Percentiles rank a stretch among this genome's conserved stretches.
Conservation (phyloP, 2,888 invertebrate species). For the Thysanoteuthis rhombus region DNA sequence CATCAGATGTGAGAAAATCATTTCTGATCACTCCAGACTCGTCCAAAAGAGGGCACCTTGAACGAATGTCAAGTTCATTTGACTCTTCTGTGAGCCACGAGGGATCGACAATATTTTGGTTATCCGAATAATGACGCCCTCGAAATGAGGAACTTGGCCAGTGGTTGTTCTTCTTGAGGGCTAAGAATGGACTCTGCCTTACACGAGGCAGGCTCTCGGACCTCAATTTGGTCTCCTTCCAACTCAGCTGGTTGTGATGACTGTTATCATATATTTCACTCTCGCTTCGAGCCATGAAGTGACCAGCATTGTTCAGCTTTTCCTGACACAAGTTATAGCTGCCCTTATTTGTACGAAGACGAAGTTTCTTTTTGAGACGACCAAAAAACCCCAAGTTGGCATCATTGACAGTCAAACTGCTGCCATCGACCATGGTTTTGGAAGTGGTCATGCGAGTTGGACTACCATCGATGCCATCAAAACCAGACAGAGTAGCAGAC, state of each 20-base stretch:
- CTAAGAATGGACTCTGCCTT: not conserved
- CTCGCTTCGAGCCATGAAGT: constrained; percentile 28
- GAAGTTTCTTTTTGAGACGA: constrained; percentile 16
- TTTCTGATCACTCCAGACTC: constrained; percentile 17
- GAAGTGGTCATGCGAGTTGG: not conserved
- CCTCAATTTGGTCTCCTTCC: constrained; percentile 20
- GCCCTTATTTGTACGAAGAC: constrained; percentile 20
- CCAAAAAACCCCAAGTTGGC: constrained; percentile 1
- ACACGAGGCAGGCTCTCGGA: constrained; percentile 23
- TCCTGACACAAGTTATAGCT: constrained; percentile 27
- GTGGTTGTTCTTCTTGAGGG: constrained; percentile 17
- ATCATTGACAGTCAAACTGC: not conserved
- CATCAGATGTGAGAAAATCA: constrained; percentile 22
- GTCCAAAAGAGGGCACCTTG: not conserved
- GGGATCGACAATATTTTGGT: not conserved
- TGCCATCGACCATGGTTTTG: constrained; percentile 15
- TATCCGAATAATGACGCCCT: not conserved
- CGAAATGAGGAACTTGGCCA: not conserved
- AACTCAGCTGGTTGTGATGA: not conserved
- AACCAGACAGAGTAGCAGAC: not conserved
- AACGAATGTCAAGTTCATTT: not conserved
- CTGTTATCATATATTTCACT: constrained; percentile 30
- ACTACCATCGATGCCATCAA: not conserved
- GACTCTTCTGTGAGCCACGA: constrained; percentile 20
- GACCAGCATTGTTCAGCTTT: not conserved